A percentile compares a stretch with the other conserved stretches of the same genome.
phyloP scores from a whole-genome alignment of 2,113 vertebrate genomes.

The Xiphorhynchus elegans region DNA sequence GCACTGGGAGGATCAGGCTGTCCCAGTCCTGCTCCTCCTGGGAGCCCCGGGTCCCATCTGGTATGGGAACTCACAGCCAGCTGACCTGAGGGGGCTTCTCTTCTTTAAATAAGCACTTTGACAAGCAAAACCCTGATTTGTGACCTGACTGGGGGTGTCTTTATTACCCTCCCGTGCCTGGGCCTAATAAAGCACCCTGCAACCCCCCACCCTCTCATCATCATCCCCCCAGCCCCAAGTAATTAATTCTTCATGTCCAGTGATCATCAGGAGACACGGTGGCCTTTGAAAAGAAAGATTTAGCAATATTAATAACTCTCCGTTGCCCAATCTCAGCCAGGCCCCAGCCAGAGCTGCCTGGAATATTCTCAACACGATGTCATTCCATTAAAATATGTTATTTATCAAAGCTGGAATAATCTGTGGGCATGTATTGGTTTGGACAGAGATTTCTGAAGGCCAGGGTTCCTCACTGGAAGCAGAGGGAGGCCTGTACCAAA shows the following conservation, averaged over 20 bases:
- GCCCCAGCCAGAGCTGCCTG: not conserved
- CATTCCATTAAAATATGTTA: not conserved
- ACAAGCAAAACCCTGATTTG: not conserved
- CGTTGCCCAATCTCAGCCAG: slow-evolving; percentile 7
- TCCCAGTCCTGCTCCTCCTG: not conserved
- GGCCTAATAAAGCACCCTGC: not conserved
- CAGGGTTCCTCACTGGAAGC: not conserved
- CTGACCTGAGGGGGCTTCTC: not conserved
- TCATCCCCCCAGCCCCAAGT: not conserved
- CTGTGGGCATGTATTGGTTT: not conserved
- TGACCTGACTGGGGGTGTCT: not conserved
- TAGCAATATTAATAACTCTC: slow-evolving; percentile 31
- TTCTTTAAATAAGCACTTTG: not conserved
- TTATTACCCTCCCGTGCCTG: not conserved
- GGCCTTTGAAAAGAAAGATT: slow-evolving; percentile 42
- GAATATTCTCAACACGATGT: slow-evolving; percentile 1
- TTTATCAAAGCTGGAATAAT: not conserved
- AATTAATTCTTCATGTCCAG: slow-evolving; percentile 18
- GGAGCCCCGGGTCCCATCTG: not conserved
- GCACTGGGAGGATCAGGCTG: not conserved
- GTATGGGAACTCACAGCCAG: not conserved
- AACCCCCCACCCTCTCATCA: not conserved
- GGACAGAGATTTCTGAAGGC: not conserved
- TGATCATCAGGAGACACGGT: not conserved
- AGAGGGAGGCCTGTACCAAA: not conserved